These are phyloP conservation scores for Acanthosoma haemorrhoidale DNA, from an alignment of 2,888 invertebrate species.

Conservation along the genomic window DNA sequence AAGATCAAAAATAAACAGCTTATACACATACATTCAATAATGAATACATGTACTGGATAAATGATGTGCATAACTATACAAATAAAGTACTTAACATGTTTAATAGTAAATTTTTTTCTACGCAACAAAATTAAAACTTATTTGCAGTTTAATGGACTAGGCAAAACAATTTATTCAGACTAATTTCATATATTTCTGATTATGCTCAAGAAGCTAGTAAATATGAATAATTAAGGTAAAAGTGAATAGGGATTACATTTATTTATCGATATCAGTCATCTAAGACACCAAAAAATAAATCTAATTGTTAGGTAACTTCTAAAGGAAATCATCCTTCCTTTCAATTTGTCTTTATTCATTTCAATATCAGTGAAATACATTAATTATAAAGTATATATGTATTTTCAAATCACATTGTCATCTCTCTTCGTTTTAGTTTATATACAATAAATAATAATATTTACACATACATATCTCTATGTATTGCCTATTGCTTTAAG, in stretches of 20 bases:
- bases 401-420: neutral
- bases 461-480: neutral
- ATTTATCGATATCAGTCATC: neutral
- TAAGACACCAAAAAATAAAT: neutral
- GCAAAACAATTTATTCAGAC: no score
- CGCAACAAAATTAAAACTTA: no score
- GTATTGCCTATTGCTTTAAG: conserved; percentile 5
- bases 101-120: no score
- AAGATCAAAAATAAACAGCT: no score
- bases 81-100: no score
- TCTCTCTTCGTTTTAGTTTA: neutral
- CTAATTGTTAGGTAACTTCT: neutral
- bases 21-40: no score
- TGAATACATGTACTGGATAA: no score
- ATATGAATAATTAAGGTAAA: neutral
- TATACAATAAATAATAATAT: conserved; percentile 12
- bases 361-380: neutral
- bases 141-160: no score
- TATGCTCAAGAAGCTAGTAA: no score
- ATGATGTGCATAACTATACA: no score
- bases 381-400: neutral
- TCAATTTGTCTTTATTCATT: no score
- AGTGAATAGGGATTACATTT: conserved; percentile 2
- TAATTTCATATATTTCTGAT: no score
- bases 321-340: neutral